Evolutionary conservation across 53 echinoderm and acorn worm genomes (phyloP), one percentile per base, ranked within the genome.

Genomic region (Holothuria leucospilota): DNA sequence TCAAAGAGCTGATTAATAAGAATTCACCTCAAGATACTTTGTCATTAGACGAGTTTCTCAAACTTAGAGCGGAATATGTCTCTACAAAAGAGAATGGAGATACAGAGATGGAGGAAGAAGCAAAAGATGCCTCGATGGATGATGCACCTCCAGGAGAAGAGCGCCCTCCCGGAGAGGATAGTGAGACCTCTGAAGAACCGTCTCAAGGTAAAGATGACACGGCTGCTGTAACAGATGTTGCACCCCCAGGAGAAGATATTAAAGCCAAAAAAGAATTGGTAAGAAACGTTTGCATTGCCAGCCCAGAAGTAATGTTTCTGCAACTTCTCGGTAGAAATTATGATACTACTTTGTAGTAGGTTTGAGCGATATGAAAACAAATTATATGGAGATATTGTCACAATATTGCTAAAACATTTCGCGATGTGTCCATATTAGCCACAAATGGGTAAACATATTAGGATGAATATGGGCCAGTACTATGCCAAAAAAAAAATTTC

Each of bases 21-120:
- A 92, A 95, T 62, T 88, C 89, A 24, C 95, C 95, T 28, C 95
- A 93, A 69, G 93, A 98, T 40, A 88, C 84, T 40, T 84, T 98
- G 9, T 91, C 95, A 18, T 80, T 93, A 39, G 98, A 93, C 29
- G 98, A 98, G 87, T 95, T 95, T 78, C 86, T 95, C 79, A 91
- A 90, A 63, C 86, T 93, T 13, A 80, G 98, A 20, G 71, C 85
- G 62, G 95, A 98, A 81, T 91, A 95, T 25, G 92, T 98, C 3
- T 90, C 91, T 8, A 91, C 53, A 6, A 87, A 89, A 39, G 88
- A 85, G 64, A 82, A 88, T 16, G 86, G 64, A 7, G 92, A 93
- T 21, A 77, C 59, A 63, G 82, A 69, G 52, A 58, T 77, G 27
- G 88, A 83, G 46, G 74, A 89, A 25, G 94, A 92, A 26, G 85